These are phyloP conservation scores for Eugnorisma glareosa DNA, from an alignment of 2,888 invertebrate species.

Conservation along the genomic window DNA sequence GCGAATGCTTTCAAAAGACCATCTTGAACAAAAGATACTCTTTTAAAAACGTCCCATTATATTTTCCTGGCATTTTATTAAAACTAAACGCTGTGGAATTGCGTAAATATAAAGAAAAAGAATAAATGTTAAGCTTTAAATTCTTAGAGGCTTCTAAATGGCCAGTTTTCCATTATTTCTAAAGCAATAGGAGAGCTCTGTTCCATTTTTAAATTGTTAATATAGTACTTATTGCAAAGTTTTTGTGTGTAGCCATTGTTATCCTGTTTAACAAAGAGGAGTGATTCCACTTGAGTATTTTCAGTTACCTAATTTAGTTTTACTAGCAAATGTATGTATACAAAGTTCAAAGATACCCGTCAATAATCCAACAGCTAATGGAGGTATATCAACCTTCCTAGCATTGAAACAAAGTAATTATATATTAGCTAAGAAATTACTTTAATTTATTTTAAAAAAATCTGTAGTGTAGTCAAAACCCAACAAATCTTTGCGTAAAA, in stretches of 20 bases:
- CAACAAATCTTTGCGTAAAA: background rate
- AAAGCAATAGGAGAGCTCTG: conserved; percentile 45
- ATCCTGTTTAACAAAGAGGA: conserved; percentile 1
- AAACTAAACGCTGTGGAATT: conserved; percentile 67
- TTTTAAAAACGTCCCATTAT: conserved; percentile 54
- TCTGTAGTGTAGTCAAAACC: background rate
- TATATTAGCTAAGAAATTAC: background rate
- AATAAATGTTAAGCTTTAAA: conserved; percentile 57
- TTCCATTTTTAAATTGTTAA: conserved; percentile 56
- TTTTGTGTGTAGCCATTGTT: conserved; percentile 25
- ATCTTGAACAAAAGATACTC: conserved; percentile 56
- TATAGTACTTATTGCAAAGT: conserved; percentile 20
- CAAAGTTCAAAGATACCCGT: background rate
- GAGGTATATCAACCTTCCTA: background rate
- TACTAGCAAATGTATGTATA: background rate
- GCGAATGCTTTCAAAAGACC: conserved; percentile 50
- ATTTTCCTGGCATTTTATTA: conserved; percentile 64
- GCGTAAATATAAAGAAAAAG: conserved; percentile 60
- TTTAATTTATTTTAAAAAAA: background rate
- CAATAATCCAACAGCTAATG: background rate
- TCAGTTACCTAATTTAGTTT: background rate
- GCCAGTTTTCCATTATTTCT: conserved; percentile 64
- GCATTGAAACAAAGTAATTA: background rate
- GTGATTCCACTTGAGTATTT: background rate
- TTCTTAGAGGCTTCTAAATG: conserved; percentile 58